These are phyloP conservation scores for Pocillopora damicornis DNA, from an alignment of 64 coral and sea anemone species.

Conservation along the genomic window DNA sequence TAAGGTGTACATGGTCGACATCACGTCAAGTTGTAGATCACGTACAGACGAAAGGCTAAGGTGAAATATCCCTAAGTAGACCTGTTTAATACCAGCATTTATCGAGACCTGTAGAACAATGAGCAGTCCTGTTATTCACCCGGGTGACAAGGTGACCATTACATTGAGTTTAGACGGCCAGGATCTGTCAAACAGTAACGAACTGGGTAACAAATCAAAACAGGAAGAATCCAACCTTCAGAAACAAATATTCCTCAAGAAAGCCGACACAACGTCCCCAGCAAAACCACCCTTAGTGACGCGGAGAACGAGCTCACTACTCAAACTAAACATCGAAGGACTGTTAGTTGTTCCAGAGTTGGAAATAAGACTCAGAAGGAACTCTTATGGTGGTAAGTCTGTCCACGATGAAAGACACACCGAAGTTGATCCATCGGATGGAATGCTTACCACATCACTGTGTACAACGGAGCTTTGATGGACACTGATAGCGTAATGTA, in stretches of 20 bases:
- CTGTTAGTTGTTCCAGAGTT: conserved; percentile 30
- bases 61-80: not conserved
- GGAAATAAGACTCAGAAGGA: conserved; percentile 29
- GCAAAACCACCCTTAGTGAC: not conserved
- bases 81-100: not conserved
- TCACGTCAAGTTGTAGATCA: not conserved
- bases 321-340: conserved; percentile 24
- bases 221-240: not conserved
- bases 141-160: conserved; percentile 9
- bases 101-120: conserved; percentile 1
- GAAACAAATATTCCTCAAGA: not conserved
- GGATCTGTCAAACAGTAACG: not conserved
- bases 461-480: conserved; percentile 33
- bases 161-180: conserved; percentile 2
- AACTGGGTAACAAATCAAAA: not conserved
- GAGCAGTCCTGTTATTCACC: conserved; percentile 16
- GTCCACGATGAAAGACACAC: not conserved
- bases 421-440: conserved; percentile 24
- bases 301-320: conserved; percentile 23
- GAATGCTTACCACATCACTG: conserved; percentile 26
- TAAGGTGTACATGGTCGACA: not conserved
- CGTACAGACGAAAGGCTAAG: not conserved
- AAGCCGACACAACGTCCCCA: not conserved
- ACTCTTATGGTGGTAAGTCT: not conserved
- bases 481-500: not conserved